phyloP scores from a whole-genome alignment of 2,888 invertebrate genomes.

The Tubulanus polymorphus region DNA sequence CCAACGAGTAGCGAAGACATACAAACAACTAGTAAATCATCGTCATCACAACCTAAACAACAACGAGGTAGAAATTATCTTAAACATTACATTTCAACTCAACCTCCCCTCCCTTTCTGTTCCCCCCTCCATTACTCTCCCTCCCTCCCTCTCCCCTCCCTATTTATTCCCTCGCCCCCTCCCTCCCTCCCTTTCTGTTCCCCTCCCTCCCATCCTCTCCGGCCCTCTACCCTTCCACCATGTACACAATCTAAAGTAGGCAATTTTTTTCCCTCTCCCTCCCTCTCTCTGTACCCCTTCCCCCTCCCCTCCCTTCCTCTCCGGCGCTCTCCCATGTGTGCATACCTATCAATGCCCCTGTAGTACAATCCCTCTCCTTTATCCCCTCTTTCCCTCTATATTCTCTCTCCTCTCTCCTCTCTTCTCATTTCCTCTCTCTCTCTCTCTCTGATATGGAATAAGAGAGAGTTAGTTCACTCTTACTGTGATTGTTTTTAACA shows the following conservation, averaged over 20 bases:
- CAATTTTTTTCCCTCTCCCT: slow-evolving; percentile 1
- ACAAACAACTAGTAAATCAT: no score
- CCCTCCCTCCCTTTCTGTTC: background rate
- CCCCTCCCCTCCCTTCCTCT: slow-evolving; percentile 7
- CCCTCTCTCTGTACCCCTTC: background rate
- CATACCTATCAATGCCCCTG: background rate
- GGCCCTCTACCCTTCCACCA: background rate
- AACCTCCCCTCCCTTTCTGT: background rate
- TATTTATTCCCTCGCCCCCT: slow-evolving; percentile 1
- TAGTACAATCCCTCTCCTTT: no score
- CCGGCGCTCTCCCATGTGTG: background rate
- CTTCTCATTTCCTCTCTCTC: background rate
- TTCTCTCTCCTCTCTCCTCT: background rate
- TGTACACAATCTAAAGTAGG: slow-evolving; percentile 1
- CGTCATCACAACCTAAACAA: no score
- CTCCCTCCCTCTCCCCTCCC: slow-evolving; percentile 3
- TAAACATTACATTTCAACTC: no score
- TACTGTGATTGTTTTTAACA: no score
- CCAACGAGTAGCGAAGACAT: no score
- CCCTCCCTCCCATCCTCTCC: background rate
- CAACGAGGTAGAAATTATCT: no score
- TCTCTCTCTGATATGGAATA: slow-evolving; percentile 1
- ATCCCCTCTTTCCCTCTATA: background rate
- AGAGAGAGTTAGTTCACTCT: slow-evolving; percentile 27
- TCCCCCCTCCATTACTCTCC: slow-evolving; percentile 1